Evolutionary conservation across 2,888 invertebrate species (phyloP).

Genomic region (Phragmatobia fuliginosa): DNA sequence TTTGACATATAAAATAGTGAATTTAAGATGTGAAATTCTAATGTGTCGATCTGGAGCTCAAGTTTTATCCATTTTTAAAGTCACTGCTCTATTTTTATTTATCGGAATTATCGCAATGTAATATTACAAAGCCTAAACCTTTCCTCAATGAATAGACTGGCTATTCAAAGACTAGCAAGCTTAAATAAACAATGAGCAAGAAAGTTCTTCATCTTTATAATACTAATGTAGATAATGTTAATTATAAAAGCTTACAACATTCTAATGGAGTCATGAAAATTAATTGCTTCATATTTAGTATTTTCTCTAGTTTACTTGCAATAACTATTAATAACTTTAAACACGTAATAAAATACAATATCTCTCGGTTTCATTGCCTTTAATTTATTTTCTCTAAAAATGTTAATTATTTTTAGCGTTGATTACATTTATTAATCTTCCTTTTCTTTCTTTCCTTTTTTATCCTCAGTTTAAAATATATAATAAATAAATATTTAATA

Average conservation of each 20-base stretch:
- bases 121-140: no score
- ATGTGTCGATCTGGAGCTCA: no score
- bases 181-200: neutral
- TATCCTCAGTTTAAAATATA: no score
- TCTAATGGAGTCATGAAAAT: neutral
- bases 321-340: neutral
- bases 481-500: no score
- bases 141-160: neutral
- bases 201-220: neutral
- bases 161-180: neutral
- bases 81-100: neutral
- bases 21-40: no score
- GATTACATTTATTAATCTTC: neutral
- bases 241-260: neutral
- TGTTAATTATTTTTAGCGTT: neutral
- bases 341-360: neutral
- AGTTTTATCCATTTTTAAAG: neutral
- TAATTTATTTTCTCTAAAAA: neutral
- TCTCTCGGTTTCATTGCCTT: neutral
- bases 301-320: no score
- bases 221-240: neutral
- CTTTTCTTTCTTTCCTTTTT: neutral
- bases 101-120: neutral
- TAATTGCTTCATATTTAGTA: no score
- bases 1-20: no score